A percentile compares a stretch with the other conserved stretches of the same genome.
Evolutionary conservation across 2,797 vertebrate genomes (phyloP).

Genomic region (Uromys caudimaculatus): DNA sequence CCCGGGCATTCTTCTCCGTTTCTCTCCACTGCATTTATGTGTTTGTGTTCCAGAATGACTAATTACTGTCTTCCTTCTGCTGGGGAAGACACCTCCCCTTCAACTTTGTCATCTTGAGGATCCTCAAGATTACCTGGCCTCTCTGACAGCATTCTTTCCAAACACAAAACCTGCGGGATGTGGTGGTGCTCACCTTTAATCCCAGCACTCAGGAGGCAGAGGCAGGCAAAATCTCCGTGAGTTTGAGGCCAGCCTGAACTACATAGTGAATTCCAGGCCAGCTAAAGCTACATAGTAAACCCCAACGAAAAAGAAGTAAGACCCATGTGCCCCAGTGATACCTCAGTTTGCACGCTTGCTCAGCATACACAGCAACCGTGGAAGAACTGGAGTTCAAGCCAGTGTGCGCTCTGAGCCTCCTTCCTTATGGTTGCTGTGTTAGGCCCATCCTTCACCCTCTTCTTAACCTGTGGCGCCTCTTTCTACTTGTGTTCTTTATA

Average conservation of each 20-base stretch:
- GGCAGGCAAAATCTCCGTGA: not conserved
- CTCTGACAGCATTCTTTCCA: conserved; percentile 22
- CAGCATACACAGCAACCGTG: not conserved
- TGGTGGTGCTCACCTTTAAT: not conserved
- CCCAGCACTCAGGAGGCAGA: not conserved
- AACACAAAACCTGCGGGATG: not conserved
- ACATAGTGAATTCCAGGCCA: not conserved
- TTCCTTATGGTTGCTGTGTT: not conserved
- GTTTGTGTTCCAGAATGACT: not conserved
- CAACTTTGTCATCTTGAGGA: not conserved
- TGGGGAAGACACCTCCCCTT: not conserved
- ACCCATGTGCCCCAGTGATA: not conserved
- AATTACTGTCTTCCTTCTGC: conserved; percentile 2
- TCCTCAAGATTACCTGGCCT: not conserved
- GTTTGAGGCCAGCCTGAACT: not conserved
- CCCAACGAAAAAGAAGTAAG: not conserved
- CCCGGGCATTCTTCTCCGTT: not conserved
- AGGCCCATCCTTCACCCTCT: not conserved
- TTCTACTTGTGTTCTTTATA: not conserved
- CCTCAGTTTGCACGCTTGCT: not conserved
- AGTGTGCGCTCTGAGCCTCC: not conserved
- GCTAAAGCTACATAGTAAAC: not conserved
- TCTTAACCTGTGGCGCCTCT: not conserved
- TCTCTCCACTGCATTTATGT: conserved; percentile 13
- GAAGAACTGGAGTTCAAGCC: not conserved